These are phyloP conservation scores for Lasioglossum zephyrum DNA, from an alignment of 2,888 invertebrate genomes.

Conservation along the genomic window DNA sequence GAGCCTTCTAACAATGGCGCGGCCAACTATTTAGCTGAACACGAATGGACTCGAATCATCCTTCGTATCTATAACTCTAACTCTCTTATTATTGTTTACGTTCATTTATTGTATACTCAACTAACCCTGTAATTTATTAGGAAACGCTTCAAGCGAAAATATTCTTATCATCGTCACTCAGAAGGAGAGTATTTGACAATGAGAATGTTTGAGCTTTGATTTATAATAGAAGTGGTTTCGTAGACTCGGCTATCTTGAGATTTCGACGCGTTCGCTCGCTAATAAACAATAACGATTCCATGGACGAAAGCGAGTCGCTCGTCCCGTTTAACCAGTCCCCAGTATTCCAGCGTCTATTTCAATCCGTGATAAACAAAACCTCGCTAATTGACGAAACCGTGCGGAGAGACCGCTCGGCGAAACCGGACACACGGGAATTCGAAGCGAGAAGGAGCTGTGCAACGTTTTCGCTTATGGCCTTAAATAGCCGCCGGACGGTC, in stretches of 20 bases:
- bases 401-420: neutral
- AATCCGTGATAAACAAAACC: neutral
- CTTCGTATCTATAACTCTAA: neutral
- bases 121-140: no score
- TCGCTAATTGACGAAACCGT: constrained; percentile 7
- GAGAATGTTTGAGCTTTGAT: neutral
- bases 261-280: neutral
- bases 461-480: constrained; percentile 32
- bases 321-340: neutral
- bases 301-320: neutral
- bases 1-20: neutral
- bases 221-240: neutral
- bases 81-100: no score
- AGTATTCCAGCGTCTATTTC: neutral
- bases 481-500: constrained; percentile 22
- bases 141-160: neutral
- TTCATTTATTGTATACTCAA: no score
- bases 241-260: neutral
- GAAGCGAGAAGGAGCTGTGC: neutral
- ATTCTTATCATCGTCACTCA: neutral
- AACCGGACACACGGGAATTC: constrained; percentile 4
- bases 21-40: neutral
- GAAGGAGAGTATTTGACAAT: neutral
- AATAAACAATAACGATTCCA: neutral
- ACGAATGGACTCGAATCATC: neutral